Evolutionary conservation across 2,113 vertebrate genomes (phyloP), one percentile per base, ranked within the genome.

Genomic region (Axis porcinus): DNA sequence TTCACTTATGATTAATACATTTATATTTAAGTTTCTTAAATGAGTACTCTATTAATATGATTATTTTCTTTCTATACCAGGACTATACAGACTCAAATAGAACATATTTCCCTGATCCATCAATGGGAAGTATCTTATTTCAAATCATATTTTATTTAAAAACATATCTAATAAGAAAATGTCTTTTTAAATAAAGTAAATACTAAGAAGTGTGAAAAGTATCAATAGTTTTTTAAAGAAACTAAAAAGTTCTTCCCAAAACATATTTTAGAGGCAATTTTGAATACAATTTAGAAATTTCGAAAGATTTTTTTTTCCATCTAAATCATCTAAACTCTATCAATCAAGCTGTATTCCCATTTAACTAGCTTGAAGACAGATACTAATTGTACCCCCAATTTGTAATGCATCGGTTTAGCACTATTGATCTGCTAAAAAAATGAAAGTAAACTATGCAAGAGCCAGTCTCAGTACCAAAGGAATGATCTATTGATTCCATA

Each of bases 401-500:
- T 99, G 99, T 99, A 99, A 98, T 98, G 98, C 95, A 98, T 98
- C 99, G 98, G 97, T 99, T 99, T 99, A 99, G 97, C 97, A 97
- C 97, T 99, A 99, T 99, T 98, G 99, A 99, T 99, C 95, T 98
- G 19, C 86, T 96, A 94, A 99, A 98, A 99, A 99, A 99, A 99
- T 97, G 96, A 99, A 99, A 99, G 99, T 98, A 99, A 99, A 99
- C 98, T 98, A 97, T 99, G 98, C 97, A 98, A 99, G 98, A 99
- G 89, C 98, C 89, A 96, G 98, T 99, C 99, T 99, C 98, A 98
- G 99, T 99, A 99, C 99, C 99, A 99, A 99, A 99, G 99, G 99
- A 99, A 99, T 99, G 99, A 99, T 99, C 98, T 99, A 99, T 99
- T 99, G 99, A 99, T 99, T 99, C 96, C 36, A 97, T 98, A 98